Base-by-base conservation (phyloP, 2,797 vertebrate genomes). In the Lithobates pipiens region DNA sequence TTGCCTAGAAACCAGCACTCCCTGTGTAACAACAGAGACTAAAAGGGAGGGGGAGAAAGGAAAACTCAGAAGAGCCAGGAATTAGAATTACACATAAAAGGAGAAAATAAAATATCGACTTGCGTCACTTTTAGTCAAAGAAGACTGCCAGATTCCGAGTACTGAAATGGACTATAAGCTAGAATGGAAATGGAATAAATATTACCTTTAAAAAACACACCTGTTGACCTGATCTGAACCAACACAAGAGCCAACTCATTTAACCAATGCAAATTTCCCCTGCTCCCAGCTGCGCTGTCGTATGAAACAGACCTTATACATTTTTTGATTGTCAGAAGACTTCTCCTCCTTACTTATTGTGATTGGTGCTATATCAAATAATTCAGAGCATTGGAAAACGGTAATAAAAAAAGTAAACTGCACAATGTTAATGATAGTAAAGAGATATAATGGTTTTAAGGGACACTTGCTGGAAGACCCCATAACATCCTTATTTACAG, bases 1-100 rank as follows among this genome's bases (percentile, higher is more conserved):
- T 73, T 13, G 80, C 80, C 57, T 72, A 81, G 79, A 72, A 81
- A 81, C 68, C 50, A 82, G 42, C 54, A 65, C 65, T 50, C 71
- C 63, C 39, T 76, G 32, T 72, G 46, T 72, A 57, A 73, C 80
- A 73, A 73, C 25, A 32, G 34, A 63, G 50, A 73, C 80, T 27
- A 57, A 63, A 25, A 50, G 44, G 1, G 34, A 25, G 69, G 44
- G 1, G 34, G 36, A 67, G 18, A 34, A 11, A 13, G 7, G 70
- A 42, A 54, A 67, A 9, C n/a, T 67, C 65, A 21, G 34, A 25
- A 57, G 23, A 29, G 68, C 46, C 50, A 42, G 50, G 32, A 57
- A 34, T 39, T 70, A 73, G 69, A 61, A 81, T 61, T 29, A 72
- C 67, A 71, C 44, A 72, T 18, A 81, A 81, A 61, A 39, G 21